phyloP scores from a whole-genome alignment of 2,888 invertebrate species.

The Digitonthophagus gazella region DNA sequence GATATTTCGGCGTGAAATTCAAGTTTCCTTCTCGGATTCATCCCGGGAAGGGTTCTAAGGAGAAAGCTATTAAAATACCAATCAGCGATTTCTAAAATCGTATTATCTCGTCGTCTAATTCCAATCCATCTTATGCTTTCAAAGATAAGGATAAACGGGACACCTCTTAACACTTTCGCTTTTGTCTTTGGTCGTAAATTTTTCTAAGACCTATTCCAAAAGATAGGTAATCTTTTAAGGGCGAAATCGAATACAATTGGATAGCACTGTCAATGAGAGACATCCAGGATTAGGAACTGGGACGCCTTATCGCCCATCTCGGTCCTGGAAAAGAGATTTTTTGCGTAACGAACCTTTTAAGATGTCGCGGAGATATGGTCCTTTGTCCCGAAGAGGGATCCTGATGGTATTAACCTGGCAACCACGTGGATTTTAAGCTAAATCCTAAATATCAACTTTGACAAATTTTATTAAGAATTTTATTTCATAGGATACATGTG shows the following conservation, averaged over 20 bases:
- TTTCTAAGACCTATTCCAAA: not conserved
- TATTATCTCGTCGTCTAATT: not conserved
- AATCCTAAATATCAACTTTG: not conserved
- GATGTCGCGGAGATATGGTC: slow-evolving; percentile 6
- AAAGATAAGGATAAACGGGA: not conserved
- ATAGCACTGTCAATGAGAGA: slow-evolving; percentile 24
- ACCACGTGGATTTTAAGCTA: too few species aligned
- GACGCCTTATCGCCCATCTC: slow-evolving; percentile 25
- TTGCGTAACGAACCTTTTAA: slow-evolving; percentile 22
- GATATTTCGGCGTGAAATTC: not conserved
- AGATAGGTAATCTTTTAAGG: slow-evolving; percentile 23
- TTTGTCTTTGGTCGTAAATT: slow-evolving; percentile 10
- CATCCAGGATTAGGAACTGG: slow-evolving; percentile 22
- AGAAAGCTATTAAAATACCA: not conserved
- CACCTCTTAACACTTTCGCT: not conserved
- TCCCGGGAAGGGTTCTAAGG: not conserved
- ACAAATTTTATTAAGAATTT: too few species aligned
- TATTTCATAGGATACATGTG: too few species aligned
- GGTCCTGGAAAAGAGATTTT: slow-evolving; percentile 19
- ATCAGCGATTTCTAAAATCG: not conserved
- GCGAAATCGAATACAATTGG: slow-evolving; percentile 26
- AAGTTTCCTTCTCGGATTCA: not conserved
- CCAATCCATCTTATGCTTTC: not conserved
- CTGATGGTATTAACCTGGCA: too few species aligned
- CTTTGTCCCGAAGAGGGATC: slow-evolving; percentile 3